These are phyloP conservation scores for Xestia xanthographa DNA, from an alignment of 2,888 invertebrate species.

Conservation along the genomic window DNA sequence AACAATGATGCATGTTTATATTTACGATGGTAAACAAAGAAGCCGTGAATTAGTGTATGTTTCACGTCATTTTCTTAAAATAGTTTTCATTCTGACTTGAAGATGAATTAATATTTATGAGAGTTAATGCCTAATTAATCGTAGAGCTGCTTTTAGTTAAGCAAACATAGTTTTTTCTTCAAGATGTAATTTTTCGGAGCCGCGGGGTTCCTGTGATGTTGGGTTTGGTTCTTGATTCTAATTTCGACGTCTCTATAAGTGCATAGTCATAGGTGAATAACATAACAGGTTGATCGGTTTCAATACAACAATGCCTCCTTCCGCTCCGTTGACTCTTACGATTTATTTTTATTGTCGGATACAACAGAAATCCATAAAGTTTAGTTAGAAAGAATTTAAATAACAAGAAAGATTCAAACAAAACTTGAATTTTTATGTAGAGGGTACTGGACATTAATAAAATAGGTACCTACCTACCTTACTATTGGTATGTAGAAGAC, in stretches of 20 bases:
- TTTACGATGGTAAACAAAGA: slow-evolving; percentile 46
- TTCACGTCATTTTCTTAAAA: slow-evolving; percentile 48
- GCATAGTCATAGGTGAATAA: slow-evolving; percentile 35
- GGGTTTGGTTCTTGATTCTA: slow-evolving; percentile 16
- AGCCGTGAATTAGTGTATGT: slow-evolving; percentile 19
- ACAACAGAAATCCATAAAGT: slow-evolving; percentile 5
- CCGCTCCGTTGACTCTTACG: slow-evolving; percentile 33
- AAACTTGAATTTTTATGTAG: too few species aligned
- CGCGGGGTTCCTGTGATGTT: background rate
- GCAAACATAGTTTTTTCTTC: background rate
- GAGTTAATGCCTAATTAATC: slow-evolving; percentile 10
- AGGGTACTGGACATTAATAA: too few species aligned
- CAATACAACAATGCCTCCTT: slow-evolving; percentile 39
- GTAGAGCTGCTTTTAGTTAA: background rate
- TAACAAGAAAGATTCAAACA: background rate
- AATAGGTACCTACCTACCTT: too few species aligned
- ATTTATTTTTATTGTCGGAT: slow-evolving; percentile 31
- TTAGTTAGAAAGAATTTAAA: slow-evolving; percentile 1
- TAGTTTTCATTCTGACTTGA: slow-evolving; percentile 20
- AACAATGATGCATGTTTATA: slow-evolving; percentile 56
- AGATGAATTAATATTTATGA: slow-evolving; percentile 17
- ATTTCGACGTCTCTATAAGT: slow-evolving; percentile 19
- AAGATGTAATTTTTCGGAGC: too few species aligned
- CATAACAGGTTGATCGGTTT: slow-evolving; percentile 43
- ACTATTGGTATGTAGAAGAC: background rate